Base-by-base conservation (phyloP, 1,140 invertebrate species). In the Drosophila willistoni region DNA sequence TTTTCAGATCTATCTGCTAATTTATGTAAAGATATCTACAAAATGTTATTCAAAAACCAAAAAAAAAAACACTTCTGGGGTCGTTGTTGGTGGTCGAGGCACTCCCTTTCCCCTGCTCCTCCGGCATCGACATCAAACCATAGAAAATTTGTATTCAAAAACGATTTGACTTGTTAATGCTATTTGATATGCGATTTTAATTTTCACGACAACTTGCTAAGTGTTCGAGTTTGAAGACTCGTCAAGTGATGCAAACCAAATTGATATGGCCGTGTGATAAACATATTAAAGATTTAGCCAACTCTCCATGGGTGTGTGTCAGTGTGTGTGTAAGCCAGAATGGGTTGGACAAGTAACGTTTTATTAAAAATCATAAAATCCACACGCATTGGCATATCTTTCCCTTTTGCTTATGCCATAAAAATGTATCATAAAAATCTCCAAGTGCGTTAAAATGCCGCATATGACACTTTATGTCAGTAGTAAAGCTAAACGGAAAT, bases 131-230 rank as follows among this genome's bases (percentile, higher is more conserved):
- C 7, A 29, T 5, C 29, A 29, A 29, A 29, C 6, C 7, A 29
- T 29, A 29, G 29, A 29, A 29, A 29, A 29, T 57, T 57, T 34
- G 55, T 59, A 39, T 59, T 59, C 12, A 7, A 41, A 62, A 62
- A 22, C 60, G 33, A 39, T 41, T 62, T 62, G 60, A 62, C 60
- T 62, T 62, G 41, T 62, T 62, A 62, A 62, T 62, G 60, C 39
- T 44, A 19, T 62, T 41, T 51, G 33, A 25, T 25, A 42, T 25
- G 22, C 36, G 44, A 29, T 36, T 59, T 66, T 66, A 54, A 66
- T 66, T 66, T 66, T 66, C 34, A 51, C 51, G 47, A 56, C 64
- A 66, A 54, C 47, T 66, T 36, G 64, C 64, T 66, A 66, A 66
- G 33, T 66, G 64, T 62, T 62, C 39, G 56, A 59, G 56, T 59